A percentile compares a stretch with the other conserved stretches of the same genome.
Evolutionary conservation across 2,888 invertebrate species (phyloP).

Genomic region (Drosophila pseudotalamancana): DNA sequence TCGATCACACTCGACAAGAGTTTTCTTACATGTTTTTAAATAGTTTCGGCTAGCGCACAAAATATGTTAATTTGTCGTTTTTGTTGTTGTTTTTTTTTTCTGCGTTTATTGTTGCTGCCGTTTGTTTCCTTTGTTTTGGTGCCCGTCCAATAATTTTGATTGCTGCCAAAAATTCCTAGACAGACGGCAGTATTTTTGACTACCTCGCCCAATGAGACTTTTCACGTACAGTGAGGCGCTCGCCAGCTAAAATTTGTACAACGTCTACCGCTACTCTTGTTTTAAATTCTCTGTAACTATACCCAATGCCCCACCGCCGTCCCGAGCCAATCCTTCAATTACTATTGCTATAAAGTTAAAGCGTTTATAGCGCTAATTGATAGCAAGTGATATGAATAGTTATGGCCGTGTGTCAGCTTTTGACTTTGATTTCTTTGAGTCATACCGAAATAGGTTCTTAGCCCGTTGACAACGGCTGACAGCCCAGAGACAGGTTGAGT

Average conservation of each 20-base stretch:
- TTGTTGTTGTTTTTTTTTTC: constrained; percentile 22
- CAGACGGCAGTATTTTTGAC: constrained; percentile 41
- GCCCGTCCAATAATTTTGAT: constrained; percentile 67
- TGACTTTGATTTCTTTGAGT: constrained; percentile 52
- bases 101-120: constrained; percentile 9
- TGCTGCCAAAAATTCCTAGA: constrained; percentile 71
- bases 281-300: not conserved
- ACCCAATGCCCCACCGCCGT: not conserved
- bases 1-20: too few species aligned
- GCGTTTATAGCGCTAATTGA: constrained; percentile 58
- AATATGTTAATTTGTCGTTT: constrained; percentile 71
- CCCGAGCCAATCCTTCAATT: not conserved
- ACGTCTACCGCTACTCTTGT: constrained; percentile 23
- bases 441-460: constrained; percentile 12
- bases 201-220: constrained; percentile 1
- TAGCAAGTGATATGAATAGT: constrained; percentile 57
- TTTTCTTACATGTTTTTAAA: too few species aligned
- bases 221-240: not conserved
- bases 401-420: constrained; percentile 7
- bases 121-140: constrained; percentile 21
- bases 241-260: constrained; percentile 8
- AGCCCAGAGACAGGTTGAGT: not conserved
- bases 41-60: constrained; percentile 52
- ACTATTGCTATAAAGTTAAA: constrained; percentile 16
- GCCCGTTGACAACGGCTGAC: constrained; percentile 9